Base-by-base conservation (phyloP, 2,888 invertebrate genomes). In the Harpalus rubripes region DNA sequence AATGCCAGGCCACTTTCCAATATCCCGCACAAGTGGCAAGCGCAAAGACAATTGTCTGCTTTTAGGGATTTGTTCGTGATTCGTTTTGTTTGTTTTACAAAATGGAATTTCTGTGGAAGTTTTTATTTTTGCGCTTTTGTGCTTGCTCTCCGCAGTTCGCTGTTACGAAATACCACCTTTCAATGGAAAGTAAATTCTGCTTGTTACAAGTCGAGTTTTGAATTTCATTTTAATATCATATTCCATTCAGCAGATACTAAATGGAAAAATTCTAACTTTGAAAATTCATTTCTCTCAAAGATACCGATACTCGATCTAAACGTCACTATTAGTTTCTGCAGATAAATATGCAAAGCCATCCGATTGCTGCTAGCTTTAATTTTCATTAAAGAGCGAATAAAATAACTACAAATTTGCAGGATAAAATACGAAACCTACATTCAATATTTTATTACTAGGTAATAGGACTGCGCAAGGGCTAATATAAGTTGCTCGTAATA, bases 171-270 rank as follows among this genome's bases (percentile, higher is more conserved):
- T 79, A 79, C 78, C 58, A 58, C 58, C 58, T 59, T 61, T 80
- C 59, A 59, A 80, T 61, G 79, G 32, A 80, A 80, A 80, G 41
- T 80, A 80, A 59, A 80, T 61, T 80, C 32, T 80, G 79, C 61
- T 80, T 80, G 59, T 59, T 80, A 80, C 15, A 80, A 59, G 79
- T 80, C 79, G 79, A 59, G 59, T 26, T 59, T 80, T 80, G 61
- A 59, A 80, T 59, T 80, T 80, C 79, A 80, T 80, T 80, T 61
- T 80, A 59, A 80, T 80, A 79, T 79, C 79, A 79, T 59, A 80
- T 80, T 80, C 74, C 68, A 68, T 68, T 39, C 32, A 68, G 26
- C 32, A 68, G 39, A 39, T 68, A 32, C 68, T 68, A 68, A 68
- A 41, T 68, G 68, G 68, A 68, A 68, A 68, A 68, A 68, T 15